Evolutionary conservation across 2,113 vertebrate species (phyloP).

Genomic region (Tautogolabrus adspersus): DNA sequence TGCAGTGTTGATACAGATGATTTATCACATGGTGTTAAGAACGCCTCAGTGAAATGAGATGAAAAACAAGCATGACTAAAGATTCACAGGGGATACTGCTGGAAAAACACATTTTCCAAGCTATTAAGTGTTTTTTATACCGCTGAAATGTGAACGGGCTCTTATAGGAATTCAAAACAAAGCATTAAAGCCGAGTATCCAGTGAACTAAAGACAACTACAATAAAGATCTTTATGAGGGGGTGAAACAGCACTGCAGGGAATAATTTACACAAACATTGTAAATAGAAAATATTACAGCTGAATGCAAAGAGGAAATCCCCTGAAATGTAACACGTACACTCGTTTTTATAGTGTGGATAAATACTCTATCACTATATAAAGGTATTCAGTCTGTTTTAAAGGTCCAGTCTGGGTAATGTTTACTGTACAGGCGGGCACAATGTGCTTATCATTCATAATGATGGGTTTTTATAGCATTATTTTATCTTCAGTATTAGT

Average conservation of each 20-base stretch:
- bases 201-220: constrained; percentile 59
- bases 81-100: constrained; percentile 68
- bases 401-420: not conserved
- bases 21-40: constrained; percentile 67
- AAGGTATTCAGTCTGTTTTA: constrained; percentile 15
- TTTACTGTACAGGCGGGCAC: not conserved
- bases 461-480: not conserved
- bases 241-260: constrained; percentile 49
- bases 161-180: constrained; percentile 66
- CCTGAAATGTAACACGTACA: constrained; percentile 21
- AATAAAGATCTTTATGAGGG: constrained; percentile 64
- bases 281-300: constrained; percentile 50
- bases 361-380: constrained; percentile 21
- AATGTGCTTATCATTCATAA: not conserved
- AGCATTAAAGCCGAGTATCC: constrained; percentile 40
- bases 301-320: constrained; percentile 34
- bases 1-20: constrained; percentile 59
- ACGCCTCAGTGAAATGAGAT: constrained; percentile 69
- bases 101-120: constrained; percentile 72
- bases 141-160: constrained; percentile 59
- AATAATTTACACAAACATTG: constrained; percentile 56
- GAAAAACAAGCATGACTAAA: constrained; percentile 75
- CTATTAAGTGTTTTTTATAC: constrained; percentile 73
- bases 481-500: not conserved
- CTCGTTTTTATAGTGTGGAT: constrained; percentile 41